Base-by-base conservation (phyloP, 2,888 invertebrate genomes). In the Erynnis tages region DNA sequence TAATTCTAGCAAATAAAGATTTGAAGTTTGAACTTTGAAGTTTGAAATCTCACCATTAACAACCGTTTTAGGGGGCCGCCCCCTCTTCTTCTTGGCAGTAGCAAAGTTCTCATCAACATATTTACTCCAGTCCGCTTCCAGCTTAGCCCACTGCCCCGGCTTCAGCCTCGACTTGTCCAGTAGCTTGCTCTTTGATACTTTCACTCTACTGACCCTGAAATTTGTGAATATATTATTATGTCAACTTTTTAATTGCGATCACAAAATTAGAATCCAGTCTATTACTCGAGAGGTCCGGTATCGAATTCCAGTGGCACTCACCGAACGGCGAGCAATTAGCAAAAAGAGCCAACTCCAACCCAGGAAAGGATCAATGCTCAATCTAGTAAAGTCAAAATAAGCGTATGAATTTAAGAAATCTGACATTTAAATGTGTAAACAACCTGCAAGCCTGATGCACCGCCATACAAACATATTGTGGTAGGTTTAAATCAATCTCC, bases 401-500 rank as follows among this genome's bases (percentile, higher is more conserved):
- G n/a, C n/a, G n/a, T n/a, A n/a, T n/a, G n/a, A n/a, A n/a, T n/a
- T n/a, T n/a, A n/a, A n/a, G n/a, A n/a, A n/a, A n/a, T n/a, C n/a
- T n/a, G n/a, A n/a, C n/a, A n/a, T n/a, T n/a, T n/a, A n/a, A n/a
- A n/a, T n/a, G n/a, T 30, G 16, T 1, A 14, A 14, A 27, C 19
- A 11, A 91, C 90, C 91, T 92, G 76, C 93, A 92, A 16, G 93
- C 92, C 58, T 92, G 91, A 65, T 87, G 91, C 0, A 93, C 91
- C 1, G 93, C 91, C 87, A 92, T 92, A 38, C 92, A 91, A 1
- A 91, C 85, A 76, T 93, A 93, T 60, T 93, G 93, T 0, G 93
- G 93, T 63, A 93, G 90, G 40, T 77, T 83, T 13, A 91, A 66
- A 65, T 93, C 91, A 14, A 90, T 67, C 56, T 84, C 83, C 78